A percentile compares a stretch with the other conserved stretches of the same genome.
Conservation (phyloP, 35 echinoderm and acorn worm species). For the Eucidaris tribuloides region DNA sequence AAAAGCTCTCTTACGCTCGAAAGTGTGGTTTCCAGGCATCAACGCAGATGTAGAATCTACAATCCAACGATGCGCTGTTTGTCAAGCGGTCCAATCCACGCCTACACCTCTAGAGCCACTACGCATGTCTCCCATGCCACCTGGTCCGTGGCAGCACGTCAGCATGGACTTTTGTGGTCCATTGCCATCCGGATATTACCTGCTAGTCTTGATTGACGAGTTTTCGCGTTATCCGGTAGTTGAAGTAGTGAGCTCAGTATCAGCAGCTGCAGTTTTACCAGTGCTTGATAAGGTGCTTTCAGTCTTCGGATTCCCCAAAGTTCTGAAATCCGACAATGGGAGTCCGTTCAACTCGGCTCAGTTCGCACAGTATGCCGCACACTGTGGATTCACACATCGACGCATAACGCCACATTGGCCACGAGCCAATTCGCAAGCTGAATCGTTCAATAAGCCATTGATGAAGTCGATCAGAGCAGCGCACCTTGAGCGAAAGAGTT, state of each 20-base stretch:
- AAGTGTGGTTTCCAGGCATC: slow-evolving; percentile 49
- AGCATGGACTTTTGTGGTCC: slow-evolving; percentile 66
- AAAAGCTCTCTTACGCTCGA: slow-evolving; percentile 18
- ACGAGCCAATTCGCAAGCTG: slow-evolving; percentile 49
- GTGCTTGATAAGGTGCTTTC: slow-evolving; percentile 51
- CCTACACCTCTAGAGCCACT: slow-evolving; percentile 18
- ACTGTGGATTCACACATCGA: slow-evolving; percentile 65
- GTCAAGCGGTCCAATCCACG: slow-evolving; percentile 10
- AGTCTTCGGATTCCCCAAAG: slow-evolving; percentile 41
- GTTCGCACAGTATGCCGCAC: background rate
- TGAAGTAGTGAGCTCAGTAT: slow-evolving; percentile 26
- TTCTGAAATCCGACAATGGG: slow-evolving; percentile 66
- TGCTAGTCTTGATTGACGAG: slow-evolving; percentile 66
- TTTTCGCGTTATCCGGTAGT: slow-evolving; percentile 59
- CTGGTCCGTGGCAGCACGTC: slow-evolving; percentile 7
- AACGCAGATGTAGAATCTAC: slow-evolving; percentile 34
- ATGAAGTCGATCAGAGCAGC: slow-evolving; percentile 39
- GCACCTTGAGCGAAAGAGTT: slow-evolving; percentile 15
- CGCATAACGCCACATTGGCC: slow-evolving; percentile 67
- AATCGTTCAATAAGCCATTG: slow-evolving; percentile 42
- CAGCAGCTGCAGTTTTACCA: slow-evolving; percentile 27
- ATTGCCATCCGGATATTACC: slow-evolving; percentile 52
- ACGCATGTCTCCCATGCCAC: slow-evolving; percentile 34
- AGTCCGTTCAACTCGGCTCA: slow-evolving; percentile 26
- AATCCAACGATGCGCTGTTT: slow-evolving; percentile 4